These are phyloP conservation scores for Opisthocomus hoazin DNA, from an alignment of 2,113 vertebrate species.

Conservation along the genomic window DNA sequence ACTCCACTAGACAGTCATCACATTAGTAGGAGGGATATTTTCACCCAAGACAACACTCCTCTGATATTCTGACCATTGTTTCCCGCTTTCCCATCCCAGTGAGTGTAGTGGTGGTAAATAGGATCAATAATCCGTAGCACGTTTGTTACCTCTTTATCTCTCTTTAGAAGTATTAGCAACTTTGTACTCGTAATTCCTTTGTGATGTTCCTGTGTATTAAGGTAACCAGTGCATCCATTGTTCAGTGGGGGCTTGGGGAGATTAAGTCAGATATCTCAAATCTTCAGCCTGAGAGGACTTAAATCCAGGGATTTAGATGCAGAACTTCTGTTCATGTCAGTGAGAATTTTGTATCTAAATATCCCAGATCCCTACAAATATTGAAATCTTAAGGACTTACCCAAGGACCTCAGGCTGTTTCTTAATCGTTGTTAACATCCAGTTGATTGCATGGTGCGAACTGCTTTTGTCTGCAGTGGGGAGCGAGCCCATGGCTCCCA, in stretches of 20 bases:
- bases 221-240: not conserved
- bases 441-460: not conserved
- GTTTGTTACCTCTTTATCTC: not conserved
- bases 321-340: not conserved
- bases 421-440: not conserved
- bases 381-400: not conserved
- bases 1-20: constrained; percentile 47
- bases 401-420: not conserved
- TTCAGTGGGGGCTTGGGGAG: not conserved
- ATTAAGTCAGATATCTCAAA: not conserved
- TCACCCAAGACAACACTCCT: not conserved
- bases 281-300: not conserved
- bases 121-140: not conserved
- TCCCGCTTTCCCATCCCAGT: not conserved
- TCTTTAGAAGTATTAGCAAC: not conserved
- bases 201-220: not conserved
- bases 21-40: not conserved
- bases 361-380: not conserved
- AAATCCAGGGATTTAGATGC: not conserved
- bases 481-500: not conserved
- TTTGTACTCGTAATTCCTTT: not conserved
- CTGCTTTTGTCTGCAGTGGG: not conserved
- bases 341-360: not conserved
- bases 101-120: not conserved
- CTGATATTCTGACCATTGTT: not conserved